Conservation (phyloP, 2,797 vertebrate species). For the Rhinogobio ventralis region DNA sequence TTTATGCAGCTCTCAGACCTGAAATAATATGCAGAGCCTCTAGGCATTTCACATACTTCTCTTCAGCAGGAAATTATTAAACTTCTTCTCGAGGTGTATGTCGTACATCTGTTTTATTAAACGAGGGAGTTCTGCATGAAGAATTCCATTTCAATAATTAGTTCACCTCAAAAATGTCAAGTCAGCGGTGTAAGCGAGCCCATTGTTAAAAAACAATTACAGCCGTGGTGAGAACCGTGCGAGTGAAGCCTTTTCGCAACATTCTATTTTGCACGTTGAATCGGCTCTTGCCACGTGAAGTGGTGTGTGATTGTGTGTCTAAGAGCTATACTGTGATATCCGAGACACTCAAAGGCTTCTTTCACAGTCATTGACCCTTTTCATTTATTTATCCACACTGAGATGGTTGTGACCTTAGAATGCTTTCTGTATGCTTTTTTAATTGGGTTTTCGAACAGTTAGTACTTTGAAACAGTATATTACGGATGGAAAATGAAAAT, state of each 20-base stretch:
- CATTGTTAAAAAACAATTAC: constrained; percentile 77
- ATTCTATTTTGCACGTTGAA: constrained; percentile 42
- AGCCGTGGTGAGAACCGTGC: constrained; percentile 59
- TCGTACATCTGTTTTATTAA: constrained; percentile 78
- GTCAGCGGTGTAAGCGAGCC: constrained; percentile 70
- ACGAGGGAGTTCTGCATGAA: constrained; percentile 70
- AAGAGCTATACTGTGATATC: constrained; percentile 15
- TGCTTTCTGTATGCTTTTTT: constrained; percentile 10
- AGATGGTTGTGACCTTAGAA: constrained; percentile 17
- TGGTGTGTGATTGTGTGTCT: constrained; percentile 17
- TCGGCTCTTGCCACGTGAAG: constrained; percentile 35
- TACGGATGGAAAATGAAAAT: neutral
- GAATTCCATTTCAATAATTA: constrained; percentile 75
- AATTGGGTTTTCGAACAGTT: constrained; percentile 6
- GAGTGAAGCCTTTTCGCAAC: constrained; percentile 45
- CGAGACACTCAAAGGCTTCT: constrained; percentile 19
- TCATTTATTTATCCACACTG: constrained; percentile 30
- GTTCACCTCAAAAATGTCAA: constrained; percentile 74
- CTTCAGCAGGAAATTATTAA: constrained; percentile 64
- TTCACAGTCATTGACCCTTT: constrained; percentile 35
- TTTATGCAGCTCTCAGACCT: constrained; percentile 33
- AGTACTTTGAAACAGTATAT: neutral
- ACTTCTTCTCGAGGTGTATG: constrained; percentile 66
- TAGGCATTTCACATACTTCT: constrained; percentile 64
- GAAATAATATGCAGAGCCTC: constrained; percentile 56